phyloP scores from a whole-genome alignment of 1,140 invertebrate genomes.

The Zophobas atratus region DNA sequence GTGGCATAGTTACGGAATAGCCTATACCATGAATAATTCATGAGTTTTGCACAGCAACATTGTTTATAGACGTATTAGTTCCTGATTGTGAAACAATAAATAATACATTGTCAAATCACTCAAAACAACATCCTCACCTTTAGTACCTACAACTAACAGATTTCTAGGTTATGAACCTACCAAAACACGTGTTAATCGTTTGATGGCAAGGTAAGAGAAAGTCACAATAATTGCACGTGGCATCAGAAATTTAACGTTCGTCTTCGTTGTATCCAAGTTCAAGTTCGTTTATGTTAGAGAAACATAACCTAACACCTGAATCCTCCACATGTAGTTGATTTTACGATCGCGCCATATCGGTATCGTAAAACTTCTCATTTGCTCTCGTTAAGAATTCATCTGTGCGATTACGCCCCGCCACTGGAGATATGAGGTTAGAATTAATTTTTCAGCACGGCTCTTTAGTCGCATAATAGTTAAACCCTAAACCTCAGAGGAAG shows the following conservation, averaged over 20 bases:
- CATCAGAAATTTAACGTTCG: too few relatives aligned
- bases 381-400: neutral
- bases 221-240: too few relatives aligned
- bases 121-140: neutral
- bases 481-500: constrained; percentile 28
- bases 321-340: too few relatives aligned
- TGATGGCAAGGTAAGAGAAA: too few relatives aligned
- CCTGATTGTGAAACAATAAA: constrained; percentile 33
- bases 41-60: constrained; percentile 28
- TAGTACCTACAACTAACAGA: neutral
- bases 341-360: too few relatives aligned
- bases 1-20: constrained; percentile 33
- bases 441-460: constrained; percentile 22
- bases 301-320: too few relatives aligned
- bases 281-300: too few relatives aligned
- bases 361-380: too few relatives aligned
- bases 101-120: constrained; percentile 17
- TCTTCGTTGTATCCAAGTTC: too few relatives aligned
- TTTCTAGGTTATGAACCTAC: too few relatives aligned
- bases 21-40: constrained; percentile 36
- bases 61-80: constrained; percentile 43
- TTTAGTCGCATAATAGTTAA: constrained; percentile 38
- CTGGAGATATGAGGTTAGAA: constrained; percentile 9
- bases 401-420: neutral
- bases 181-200: too few relatives aligned